Conservation (phyloP, 2,797 vertebrate species). For the Mergus octosetaceus region DNA sequence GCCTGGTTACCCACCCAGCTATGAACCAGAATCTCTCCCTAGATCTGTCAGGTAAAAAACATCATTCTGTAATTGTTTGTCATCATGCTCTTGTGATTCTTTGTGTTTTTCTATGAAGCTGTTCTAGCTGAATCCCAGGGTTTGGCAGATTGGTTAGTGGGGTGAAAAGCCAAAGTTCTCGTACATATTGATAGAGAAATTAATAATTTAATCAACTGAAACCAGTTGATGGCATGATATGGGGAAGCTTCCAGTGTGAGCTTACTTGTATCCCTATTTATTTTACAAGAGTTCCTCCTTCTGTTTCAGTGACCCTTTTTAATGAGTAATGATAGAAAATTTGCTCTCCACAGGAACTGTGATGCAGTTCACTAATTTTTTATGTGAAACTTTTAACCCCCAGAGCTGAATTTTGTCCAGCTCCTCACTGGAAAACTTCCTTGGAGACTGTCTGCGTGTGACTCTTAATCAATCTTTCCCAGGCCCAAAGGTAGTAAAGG, state of each 20-base stretch:
- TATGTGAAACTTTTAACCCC: not conserved
- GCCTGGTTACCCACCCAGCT: constrained; percentile 56
- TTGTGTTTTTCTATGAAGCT: not conserved
- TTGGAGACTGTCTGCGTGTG: not conserved
- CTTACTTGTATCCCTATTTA: not conserved
- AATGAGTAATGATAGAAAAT: not conserved
- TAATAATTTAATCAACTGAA: not conserved
- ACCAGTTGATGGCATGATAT: not conserved
- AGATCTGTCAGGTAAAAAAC: constrained; percentile 2
- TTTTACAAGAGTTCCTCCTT: not conserved
- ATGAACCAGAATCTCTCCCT: not conserved
- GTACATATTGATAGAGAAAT: not conserved
- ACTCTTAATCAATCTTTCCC: not conserved
- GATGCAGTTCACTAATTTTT: not conserved
- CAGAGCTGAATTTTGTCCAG: not conserved
- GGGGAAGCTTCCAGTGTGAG: not conserved
- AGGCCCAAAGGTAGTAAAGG: not conserved
- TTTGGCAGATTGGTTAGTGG: not conserved
- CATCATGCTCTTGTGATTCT: not conserved
- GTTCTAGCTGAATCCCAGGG: not conserved
- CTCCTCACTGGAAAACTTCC: not conserved
- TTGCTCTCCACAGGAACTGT: not conserved
- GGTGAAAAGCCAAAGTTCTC: not conserved
- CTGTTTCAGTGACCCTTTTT: not conserved
- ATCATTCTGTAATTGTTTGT: not conserved